These are phyloP conservation scores for Sardina pilchardus DNA, from an alignment of 2,113 vertebrate species.

Conservation along the genomic window DNA sequence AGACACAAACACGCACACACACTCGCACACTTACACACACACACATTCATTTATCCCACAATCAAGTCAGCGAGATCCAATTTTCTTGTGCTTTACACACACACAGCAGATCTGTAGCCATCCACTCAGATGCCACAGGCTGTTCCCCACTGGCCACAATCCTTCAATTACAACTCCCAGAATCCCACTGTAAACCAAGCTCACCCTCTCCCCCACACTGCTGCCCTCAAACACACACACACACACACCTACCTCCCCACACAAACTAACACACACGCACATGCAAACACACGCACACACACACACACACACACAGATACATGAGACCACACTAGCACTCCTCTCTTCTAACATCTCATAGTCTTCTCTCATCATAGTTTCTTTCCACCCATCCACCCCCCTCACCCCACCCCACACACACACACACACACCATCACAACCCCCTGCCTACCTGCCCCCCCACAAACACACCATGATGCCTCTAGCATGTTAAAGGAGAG, in stretches of 20 bases:
- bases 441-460: background rate
- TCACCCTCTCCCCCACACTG: background rate
- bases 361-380: no score
- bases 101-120: constrained; percentile 37
- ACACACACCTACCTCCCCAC: background rate
- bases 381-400: no score
- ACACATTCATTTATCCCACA: constrained; percentile 56
- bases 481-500: background rate
- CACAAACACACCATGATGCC: background rate
- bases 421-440: background rate
- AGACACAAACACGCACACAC: constrained; percentile 22
- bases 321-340: constrained; percentile 30
- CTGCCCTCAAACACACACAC: background rate
- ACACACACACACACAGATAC: constrained; percentile 23
- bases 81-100: constrained; percentile 57
- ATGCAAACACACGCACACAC: background rate
- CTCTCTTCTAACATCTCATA: no score
- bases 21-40: constrained; percentile 15
- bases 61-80: constrained; percentile 53
- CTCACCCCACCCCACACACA: background rate
- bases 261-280: background rate
- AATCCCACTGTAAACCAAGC: constrained; percentile 40
- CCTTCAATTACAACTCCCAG: constrained; percentile 43
- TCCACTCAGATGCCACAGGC: constrained; percentile 45
- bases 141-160: constrained; percentile 35